Conservation (phyloP, 2,113 vertebrate species). For the Corythaeola cristata region DNA sequence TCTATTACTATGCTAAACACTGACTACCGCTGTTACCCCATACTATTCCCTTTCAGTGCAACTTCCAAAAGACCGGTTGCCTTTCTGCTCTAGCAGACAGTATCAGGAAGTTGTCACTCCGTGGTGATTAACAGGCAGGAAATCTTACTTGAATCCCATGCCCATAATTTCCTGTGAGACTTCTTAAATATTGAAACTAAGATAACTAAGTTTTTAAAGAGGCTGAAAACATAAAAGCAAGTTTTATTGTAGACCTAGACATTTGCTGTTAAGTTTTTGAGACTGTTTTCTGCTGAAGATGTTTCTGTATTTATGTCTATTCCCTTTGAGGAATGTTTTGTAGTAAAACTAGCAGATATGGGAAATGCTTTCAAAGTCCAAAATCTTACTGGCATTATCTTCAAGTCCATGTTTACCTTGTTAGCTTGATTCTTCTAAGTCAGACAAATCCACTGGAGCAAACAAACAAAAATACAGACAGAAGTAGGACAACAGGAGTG, state of each 20-base stretch:
- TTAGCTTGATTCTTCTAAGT: background rate
- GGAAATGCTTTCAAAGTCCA: background rate
- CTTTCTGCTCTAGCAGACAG: background rate
- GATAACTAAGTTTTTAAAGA: background rate
- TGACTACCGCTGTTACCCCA: accelerated
- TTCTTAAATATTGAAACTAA: background rate
- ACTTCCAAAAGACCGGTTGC: background rate
- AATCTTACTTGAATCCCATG: background rate
- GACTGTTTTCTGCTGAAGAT: background rate
- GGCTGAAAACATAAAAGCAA: background rate
- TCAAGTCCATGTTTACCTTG: background rate
- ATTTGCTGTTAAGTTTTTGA: background rate
- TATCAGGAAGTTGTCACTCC: background rate
- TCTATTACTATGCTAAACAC: background rate
- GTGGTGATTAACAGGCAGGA: background rate
- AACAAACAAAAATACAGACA: background rate
- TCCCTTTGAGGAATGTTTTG: background rate
- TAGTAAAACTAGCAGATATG: background rate
- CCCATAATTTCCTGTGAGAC: background rate
- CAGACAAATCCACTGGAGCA: background rate
- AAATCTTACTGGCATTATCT: background rate
- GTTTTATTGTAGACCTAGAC: background rate
- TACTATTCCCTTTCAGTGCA: background rate
- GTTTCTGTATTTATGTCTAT: background rate
- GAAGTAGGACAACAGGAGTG: background rate